These are phyloP conservation scores for Girardinus metallicus DNA, from an alignment of 2,797 vertebrate species.

Conservation along the genomic window DNA sequence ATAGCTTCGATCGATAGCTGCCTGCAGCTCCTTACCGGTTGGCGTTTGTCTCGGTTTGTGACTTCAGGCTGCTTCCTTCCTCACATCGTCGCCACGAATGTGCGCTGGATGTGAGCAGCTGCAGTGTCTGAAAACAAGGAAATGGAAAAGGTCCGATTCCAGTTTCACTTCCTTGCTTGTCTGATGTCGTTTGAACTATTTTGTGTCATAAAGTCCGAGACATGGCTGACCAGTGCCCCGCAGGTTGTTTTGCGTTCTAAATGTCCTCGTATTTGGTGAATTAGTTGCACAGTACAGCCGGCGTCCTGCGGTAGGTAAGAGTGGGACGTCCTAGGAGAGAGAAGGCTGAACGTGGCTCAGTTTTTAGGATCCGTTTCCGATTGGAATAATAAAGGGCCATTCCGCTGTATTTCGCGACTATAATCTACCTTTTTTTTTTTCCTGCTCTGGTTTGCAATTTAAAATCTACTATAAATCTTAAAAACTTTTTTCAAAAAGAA, in stretches of 20 bases:
- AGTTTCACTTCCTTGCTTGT: conserved; percentile 18
- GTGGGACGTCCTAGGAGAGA: background rate
- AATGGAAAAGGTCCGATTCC: background rate
- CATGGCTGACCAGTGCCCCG: background rate
- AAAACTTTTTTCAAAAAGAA: background rate
- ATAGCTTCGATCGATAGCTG: background rate
- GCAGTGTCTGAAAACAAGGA: conserved; percentile 7
- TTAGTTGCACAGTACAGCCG: background rate
- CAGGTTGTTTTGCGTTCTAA: background rate
- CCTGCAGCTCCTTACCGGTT: background rate
- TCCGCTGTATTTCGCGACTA: background rate
- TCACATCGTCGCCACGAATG: background rate
- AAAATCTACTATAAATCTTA: background rate
- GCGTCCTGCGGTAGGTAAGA: background rate
- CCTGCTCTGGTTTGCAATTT: background rate
- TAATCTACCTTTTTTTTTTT: background rate
- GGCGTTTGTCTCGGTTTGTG: background rate
- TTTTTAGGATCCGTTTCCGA: background rate
- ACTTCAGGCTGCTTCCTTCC: background rate
- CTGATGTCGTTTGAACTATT: background rate
- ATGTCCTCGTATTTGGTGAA: background rate
- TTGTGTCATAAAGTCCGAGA: background rate
- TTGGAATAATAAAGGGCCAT: background rate
- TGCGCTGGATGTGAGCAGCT: too few species aligned
- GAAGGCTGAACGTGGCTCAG: too few species aligned